A percentile compares a stretch with the other conserved stretches of the same genome.
Conservation (phyloP, 2,797 vertebrate species). For the Pseudochromis fuscus region DNA sequence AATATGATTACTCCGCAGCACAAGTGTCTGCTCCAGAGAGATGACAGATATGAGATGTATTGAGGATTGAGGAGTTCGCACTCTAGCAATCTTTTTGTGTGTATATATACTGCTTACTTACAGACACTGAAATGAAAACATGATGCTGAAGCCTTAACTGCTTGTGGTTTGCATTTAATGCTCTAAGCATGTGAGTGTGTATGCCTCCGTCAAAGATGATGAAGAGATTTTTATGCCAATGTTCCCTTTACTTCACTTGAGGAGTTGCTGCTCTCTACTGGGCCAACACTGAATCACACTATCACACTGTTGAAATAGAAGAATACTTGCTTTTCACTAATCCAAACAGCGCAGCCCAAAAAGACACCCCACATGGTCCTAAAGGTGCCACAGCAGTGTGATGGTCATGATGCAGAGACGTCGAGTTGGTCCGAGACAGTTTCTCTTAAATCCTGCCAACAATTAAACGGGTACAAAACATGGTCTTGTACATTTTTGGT, state of each 20-base stretch:
- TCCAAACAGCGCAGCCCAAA: constrained; percentile 16
- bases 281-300: constrained; percentile 60
- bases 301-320: constrained; percentile 23
- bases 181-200: constrained; percentile 71
- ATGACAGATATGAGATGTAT: constrained; percentile 21
- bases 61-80: constrained; percentile 28
- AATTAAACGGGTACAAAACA: constrained; percentile 45
- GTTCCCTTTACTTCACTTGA: constrained; percentile 36
- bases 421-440: constrained; percentile 34
- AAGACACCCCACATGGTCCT: not conserved
- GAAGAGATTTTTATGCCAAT: constrained; percentile 43
- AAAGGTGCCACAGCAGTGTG: constrained; percentile 3
- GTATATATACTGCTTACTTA: constrained; percentile 51
- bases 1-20: too few species aligned
- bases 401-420: constrained; percentile 3
- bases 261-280: constrained; percentile 70
- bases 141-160: constrained; percentile 58
- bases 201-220: constrained; percentile 58
- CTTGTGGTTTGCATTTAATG: constrained; percentile 65
- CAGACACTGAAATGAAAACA: constrained; percentile 50
- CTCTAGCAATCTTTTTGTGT: constrained; percentile 37
- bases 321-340: constrained; percentile 24
- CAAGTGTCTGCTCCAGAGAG: constrained; percentile 22
- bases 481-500: constrained; percentile 57
- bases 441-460: constrained; percentile 62